Percentiles rank a stretch among this genome's conserved stretches.
Evolutionary conservation across 2,797 vertebrate genomes (phyloP).

Genomic region (Hybognathus amarus): DNA sequence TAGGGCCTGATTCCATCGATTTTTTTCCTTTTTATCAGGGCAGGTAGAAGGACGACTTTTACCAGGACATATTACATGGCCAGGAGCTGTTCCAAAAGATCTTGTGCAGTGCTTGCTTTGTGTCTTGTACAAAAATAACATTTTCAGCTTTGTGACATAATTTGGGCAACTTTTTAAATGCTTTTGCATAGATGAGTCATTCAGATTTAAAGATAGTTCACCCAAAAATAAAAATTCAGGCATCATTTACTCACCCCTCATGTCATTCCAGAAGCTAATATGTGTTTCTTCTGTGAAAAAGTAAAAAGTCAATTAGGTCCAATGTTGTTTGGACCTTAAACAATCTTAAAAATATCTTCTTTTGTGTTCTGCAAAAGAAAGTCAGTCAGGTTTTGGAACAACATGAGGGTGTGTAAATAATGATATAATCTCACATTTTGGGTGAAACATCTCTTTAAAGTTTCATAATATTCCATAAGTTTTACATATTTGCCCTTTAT

Average conservation of each 20-base stretch:
- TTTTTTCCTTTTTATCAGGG: constrained; percentile 20
- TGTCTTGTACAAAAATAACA: not conserved
- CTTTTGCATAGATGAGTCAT: not conserved
- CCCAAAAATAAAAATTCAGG: no score
- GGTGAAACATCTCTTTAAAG: not conserved
- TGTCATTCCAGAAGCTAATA: not conserved
- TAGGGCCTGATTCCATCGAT: constrained; percentile 31
- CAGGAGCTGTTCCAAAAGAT: constrained; percentile 20
- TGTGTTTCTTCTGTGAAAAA: not conserved
- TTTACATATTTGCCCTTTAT: not conserved
- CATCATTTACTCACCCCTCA: no score
- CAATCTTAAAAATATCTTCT: not conserved
- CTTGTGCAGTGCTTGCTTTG: constrained; percentile 4
- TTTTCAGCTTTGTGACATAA: not conserved
- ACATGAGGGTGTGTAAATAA: not conserved
- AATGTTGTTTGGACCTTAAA: not conserved
- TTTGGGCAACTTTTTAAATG: not conserved
- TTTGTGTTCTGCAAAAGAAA: not conserved
- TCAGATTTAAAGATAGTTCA: no score
- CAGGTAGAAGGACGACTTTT: constrained; percentile 32
- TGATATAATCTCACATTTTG: not conserved
- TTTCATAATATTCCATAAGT: not conserved
- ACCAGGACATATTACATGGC: constrained; percentile 37
- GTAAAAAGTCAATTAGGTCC: not conserved
- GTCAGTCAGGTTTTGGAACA: not conserved